phyloP scores from a whole-genome alignment of 1,140 invertebrate genomes.

The Drosophila kurseongensis region DNA sequence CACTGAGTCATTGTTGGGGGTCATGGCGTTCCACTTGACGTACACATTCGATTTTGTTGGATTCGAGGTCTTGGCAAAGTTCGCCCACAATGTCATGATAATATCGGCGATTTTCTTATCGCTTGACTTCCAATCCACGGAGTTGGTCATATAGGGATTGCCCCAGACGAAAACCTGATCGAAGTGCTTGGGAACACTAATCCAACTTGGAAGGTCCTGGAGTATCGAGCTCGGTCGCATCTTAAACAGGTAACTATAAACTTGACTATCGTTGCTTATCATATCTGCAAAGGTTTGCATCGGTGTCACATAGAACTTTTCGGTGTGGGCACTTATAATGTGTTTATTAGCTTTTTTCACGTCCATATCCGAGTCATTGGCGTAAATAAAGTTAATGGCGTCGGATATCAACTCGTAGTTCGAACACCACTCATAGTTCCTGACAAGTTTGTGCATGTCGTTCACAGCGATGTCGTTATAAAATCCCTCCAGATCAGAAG shows the following conservation, averaged over 20 bases:
- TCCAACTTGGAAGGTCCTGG: conserved; percentile 89
- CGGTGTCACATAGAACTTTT: conserved; percentile 90
- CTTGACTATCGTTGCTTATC: conserved; percentile 86
- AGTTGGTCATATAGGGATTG: conserved; percentile 88
- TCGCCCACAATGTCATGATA: conserved; percentile 91
- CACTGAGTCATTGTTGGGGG: conserved; percentile 87
- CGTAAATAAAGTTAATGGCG: conserved; percentile 90
- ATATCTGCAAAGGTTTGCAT: conserved; percentile 88
- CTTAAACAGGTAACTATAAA: conserved; percentile 91
- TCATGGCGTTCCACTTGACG: conserved; percentile 90
- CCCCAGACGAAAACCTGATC: conserved; percentile 92
- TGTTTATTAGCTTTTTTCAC: conserved; percentile 84
- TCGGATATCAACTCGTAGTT: conserved; percentile 90
- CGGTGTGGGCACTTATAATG: conserved; percentile 89
- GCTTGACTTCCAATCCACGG: conserved; percentile 89
- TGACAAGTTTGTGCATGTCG: conserved; percentile 85
- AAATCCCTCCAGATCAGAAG: conserved; percentile 87
- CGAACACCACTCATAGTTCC: conserved; percentile 86
- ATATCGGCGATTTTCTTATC: conserved; percentile 91
- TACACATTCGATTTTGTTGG: conserved; percentile 88
- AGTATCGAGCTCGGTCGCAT: conserved; percentile 88
- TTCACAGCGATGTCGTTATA: conserved; percentile 87
- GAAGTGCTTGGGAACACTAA: conserved; percentile 91
- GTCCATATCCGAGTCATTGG: conserved; percentile 86
- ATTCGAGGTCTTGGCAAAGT: conserved; percentile 89